Evolutionary conservation across 1,140 invertebrate genomes (phyloP).

Genomic region (Procambarus clarkii): DNA sequence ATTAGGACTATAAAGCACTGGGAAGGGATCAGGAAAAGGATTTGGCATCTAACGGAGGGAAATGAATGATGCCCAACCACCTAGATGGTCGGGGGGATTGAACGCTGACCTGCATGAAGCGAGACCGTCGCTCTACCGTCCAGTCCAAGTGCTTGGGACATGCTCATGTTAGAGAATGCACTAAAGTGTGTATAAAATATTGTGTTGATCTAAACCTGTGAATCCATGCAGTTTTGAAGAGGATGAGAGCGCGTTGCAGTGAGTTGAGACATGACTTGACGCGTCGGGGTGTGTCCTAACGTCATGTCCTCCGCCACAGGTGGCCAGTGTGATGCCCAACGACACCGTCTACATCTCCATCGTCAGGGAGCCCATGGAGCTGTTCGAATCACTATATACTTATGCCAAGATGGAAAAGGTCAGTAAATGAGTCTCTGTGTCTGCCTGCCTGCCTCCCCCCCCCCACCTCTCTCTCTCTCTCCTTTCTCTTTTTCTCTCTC

Average conservation of each 20-base stretch:
- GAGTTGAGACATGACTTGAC: neutral
- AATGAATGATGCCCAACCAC: too few relatives aligned
- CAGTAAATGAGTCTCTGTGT: neutral
- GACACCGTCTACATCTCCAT: slow-evolving; percentile 67
- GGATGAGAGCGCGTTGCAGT: neutral
- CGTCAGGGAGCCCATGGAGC: slow-evolving; percentile 42
- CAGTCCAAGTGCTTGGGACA: too few relatives aligned
- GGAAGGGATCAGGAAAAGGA: too few relatives aligned
- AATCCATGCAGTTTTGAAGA: too few relatives aligned
- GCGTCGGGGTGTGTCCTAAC: neutral
- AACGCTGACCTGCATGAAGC: too few relatives aligned
- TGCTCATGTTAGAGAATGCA: too few relatives aligned
- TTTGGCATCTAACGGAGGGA: too few relatives aligned
- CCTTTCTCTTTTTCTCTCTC: neutral
- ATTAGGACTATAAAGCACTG: too few relatives aligned
- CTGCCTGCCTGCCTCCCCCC: neutral
- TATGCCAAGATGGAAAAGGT: slow-evolving; percentile 37
- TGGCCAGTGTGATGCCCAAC: slow-evolving; percentile 50
- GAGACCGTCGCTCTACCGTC: too few relatives aligned
- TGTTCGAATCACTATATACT: slow-evolving; percentile 59
- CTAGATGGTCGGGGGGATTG: too few relatives aligned
- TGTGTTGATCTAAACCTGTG: too few relatives aligned
- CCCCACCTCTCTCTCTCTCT: neutral
- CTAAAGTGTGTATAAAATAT: too few relatives aligned
- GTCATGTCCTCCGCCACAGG: neutral